Evolutionary conservation across 2,888 invertebrate species (phyloP).

Genomic region (Gisinianus flammeolus): DNA sequence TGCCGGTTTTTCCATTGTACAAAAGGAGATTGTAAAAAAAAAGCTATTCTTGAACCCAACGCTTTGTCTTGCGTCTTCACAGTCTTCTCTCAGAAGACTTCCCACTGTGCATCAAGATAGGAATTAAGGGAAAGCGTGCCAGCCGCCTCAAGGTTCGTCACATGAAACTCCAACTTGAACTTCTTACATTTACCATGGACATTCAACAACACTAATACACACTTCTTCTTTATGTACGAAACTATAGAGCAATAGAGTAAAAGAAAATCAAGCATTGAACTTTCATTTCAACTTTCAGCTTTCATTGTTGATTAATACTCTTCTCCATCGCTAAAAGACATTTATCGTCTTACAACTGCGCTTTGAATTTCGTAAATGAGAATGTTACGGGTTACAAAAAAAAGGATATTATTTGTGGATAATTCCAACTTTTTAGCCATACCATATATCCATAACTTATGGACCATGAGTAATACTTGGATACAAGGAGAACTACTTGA

Average conservation of each 20-base stretch:
- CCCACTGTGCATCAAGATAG: constrained; percentile 30
- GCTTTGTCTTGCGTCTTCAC: neutral
- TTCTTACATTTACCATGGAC: neutral
- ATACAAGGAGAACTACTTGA: no score
- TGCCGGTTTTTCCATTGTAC: constrained; percentile 5
- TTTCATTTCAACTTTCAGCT: no score
- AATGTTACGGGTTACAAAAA: no score
- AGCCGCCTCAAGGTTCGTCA: constrained; percentile 21
- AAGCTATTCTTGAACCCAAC: neutral
- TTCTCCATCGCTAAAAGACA: no score
- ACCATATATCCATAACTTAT: no score
- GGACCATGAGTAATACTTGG: no score
- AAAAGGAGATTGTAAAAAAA: neutral
- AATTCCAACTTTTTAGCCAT: no score
- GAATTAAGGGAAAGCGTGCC: constrained; percentile 35
- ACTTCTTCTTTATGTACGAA: neutral
- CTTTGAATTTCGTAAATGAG: no score
- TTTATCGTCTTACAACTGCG: no score
- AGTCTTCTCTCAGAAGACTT: no score
- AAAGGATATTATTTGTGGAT: no score
- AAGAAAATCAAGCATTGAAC: neutral
- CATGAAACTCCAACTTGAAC: neutral
- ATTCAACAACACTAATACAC: neutral
- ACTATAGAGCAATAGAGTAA: neutral
- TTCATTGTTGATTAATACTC: no score